Conservation (phyloP, 1,140 invertebrate species). For the Eupeodes corollae region DNA sequence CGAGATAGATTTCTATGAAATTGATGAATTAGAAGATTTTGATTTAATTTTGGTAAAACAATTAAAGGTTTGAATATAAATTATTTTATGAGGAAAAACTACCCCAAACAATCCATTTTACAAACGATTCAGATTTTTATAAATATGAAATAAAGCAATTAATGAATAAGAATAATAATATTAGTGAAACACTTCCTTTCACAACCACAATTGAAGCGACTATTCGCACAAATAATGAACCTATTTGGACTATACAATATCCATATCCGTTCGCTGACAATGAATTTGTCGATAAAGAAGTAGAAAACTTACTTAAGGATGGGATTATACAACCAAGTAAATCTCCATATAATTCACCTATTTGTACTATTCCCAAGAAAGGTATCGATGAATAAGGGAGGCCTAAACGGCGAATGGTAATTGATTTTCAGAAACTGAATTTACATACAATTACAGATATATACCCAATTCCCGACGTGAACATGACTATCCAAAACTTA, state of each 20-base stretch:
- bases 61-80: not conserved
- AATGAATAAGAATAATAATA: not conserved
- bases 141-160: not conserved
- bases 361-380: constrained; percentile 7
- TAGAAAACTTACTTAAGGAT: no score
- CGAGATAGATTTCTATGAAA: not conserved
- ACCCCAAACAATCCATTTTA: not conserved
- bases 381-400: not conserved
- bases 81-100: not conserved
- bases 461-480: no score
- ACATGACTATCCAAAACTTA: no score
- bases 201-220: not conserved
- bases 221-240: not conserved
- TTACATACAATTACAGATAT: not conserved
- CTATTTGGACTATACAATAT: constrained; percentile 3
- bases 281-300: no score
- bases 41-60: not conserved
- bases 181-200: not conserved
- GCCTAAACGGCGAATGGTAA: constrained; percentile 1
- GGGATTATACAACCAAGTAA: constrained; percentile 1
- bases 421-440: constrained; percentile 2
- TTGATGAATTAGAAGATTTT: not conserved
- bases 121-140: not conserved
- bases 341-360: constrained; percentile 2
- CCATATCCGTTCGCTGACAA: not conserved